These are phyloP conservation scores for Dromius quadrimaculatus DNA, from an alignment of 2,888 invertebrate genomes.

Conservation along the genomic window DNA sequence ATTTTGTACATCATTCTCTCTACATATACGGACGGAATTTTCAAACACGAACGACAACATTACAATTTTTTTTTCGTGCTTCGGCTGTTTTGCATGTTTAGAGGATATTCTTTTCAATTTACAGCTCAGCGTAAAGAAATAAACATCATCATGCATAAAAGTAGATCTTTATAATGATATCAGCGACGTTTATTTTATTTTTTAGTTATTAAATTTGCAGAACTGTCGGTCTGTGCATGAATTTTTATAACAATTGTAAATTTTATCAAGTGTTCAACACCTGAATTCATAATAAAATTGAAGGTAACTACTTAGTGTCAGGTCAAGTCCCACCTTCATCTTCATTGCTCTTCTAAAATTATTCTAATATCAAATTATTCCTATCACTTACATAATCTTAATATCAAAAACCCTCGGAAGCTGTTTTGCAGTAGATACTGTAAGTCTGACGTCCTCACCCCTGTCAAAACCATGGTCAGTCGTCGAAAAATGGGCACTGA, in stretches of 20 bases:
- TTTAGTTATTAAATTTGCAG: conserved; percentile 30
- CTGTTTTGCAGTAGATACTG: too few relatives aligned
- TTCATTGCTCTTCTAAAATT: too few relatives aligned
- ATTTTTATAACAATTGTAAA: conserved; percentile 9
- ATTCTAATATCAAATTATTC: too few relatives aligned
- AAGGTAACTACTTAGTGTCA: too few relatives aligned
- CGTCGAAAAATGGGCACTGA: too few relatives aligned
- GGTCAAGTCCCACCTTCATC: too few relatives aligned
- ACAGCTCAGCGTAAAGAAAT: conserved; percentile 11
- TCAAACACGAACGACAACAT: conserved; percentile 18
- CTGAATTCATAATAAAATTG: too few relatives aligned
- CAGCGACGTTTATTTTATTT: conserved; percentile 18
- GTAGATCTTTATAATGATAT: conserved; percentile 25
- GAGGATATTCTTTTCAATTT: conserved; percentile 27
- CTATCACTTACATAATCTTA: too few relatives aligned
- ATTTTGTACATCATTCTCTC: conserved; percentile 29
- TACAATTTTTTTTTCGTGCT: conserved; percentile 38
- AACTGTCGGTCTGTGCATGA: conserved; percentile 1
- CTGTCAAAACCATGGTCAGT: too few relatives aligned
- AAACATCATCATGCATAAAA: conserved; percentile 26
- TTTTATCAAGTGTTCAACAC: background rate
- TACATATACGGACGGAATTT: conserved; percentile 36
- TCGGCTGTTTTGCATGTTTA: conserved; percentile 28
- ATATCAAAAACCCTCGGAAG: too few relatives aligned
- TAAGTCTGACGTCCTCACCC: too few relatives aligned